Evolutionary conservation across 1,140 invertebrate genomes (phyloP).

Genomic region (Maconellicoccus hirsutus): DNA sequence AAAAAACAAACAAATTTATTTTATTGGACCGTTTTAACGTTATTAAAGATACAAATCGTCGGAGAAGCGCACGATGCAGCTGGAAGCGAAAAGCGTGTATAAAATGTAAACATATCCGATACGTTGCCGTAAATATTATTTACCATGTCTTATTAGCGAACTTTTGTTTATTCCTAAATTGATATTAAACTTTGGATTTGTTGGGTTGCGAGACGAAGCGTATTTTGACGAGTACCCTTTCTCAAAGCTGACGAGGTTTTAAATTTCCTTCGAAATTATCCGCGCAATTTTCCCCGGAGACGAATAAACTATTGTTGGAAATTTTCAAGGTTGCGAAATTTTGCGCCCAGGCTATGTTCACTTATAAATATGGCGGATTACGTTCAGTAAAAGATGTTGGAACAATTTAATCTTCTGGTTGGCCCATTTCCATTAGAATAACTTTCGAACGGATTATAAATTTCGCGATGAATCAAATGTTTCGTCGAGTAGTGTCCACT

Average conservation of each 20-base stretch:
- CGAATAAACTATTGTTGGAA: neutral
- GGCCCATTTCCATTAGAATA: neutral
- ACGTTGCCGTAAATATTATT: too few relatives aligned
- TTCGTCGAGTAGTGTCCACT: too few relatives aligned
- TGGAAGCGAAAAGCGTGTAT: too few relatives aligned
- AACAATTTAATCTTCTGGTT: neutral
- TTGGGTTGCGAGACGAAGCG: too few relatives aligned
- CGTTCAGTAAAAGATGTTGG: neutral
- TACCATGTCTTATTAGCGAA: too few relatives aligned
- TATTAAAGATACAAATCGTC: neutral
- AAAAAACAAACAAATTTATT: conserved; percentile 10
- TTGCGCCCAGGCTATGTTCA: neutral
- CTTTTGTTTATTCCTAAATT: too few relatives aligned
- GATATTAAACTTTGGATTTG: too few relatives aligned
- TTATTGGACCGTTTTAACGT: neutral
- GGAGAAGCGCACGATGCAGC: too few relatives aligned
- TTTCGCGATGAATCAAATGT: too few relatives aligned
- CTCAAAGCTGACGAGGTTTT: too few relatives aligned
- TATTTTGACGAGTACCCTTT: too few relatives aligned
- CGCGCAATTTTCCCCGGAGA: neutral
- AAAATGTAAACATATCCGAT: too few relatives aligned
- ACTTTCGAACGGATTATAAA: neutral
- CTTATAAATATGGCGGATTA: neutral
- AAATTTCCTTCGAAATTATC: neutral
- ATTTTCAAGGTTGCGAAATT: neutral